Evolutionary conservation across 2,113 vertebrate genomes (phyloP).

Genomic region (Sprattus sprattus): DNA sequence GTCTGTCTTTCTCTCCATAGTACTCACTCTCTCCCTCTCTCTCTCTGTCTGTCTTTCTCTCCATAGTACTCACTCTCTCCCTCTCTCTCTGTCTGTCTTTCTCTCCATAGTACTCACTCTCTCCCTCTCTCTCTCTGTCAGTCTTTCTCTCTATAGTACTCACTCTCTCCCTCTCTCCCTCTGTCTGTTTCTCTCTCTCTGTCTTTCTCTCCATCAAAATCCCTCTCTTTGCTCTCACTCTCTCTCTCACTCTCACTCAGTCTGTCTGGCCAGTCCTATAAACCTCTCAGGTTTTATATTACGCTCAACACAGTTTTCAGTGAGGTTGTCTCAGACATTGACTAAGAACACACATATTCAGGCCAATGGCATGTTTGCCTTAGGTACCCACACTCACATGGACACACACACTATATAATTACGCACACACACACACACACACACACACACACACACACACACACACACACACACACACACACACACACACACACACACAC

Average conservation of each 20-base stretch:
- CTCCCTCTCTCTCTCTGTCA: not conserved
- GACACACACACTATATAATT: not conserved
- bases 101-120: not conserved
- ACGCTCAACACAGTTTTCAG: slow-evolving; percentile 50
- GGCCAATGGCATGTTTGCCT: slow-evolving; percentile 34
- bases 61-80: not conserved
- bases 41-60: not conserved
- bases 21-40: not conserved
- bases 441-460: slow-evolving; percentile 16
- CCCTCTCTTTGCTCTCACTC: not conserved
- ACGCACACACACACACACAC: not conserved
- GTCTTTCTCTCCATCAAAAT: not conserved
- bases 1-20: not conserved
- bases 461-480: slow-evolving; percentile 12
- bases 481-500: slow-evolving; percentile 17
- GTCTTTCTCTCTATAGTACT: not conserved
- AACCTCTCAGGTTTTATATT: slow-evolving; percentile 57
- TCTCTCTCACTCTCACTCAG: not conserved
- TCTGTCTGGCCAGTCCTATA: slow-evolving; percentile 35
- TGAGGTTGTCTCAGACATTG: slow-evolving; percentile 49
- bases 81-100: not conserved
- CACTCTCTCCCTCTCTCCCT: not conserved
- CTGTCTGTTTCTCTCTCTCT: not conserved
- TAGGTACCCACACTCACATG: slow-evolving; percentile 11
- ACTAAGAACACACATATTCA: slow-evolving; percentile 9